Evolutionary conservation across 92 coral and sea anemone genomes (phyloP), one percentile per base, ranked within the genome.

Genomic region (Epizoanthus ramosus): DNA sequence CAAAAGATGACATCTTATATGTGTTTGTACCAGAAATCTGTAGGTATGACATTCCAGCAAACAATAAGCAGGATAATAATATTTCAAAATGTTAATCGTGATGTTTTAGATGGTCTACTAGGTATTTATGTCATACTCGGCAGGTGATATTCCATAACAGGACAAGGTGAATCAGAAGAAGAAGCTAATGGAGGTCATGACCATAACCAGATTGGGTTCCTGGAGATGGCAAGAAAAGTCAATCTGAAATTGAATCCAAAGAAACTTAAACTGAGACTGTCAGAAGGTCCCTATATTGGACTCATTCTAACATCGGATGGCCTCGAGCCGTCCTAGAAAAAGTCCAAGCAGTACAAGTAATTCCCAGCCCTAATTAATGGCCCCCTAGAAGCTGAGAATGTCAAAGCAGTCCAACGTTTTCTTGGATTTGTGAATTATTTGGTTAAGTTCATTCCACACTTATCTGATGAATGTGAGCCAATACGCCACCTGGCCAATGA

Each of bases 11-110:
- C 64, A 85, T 22, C 43, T 61, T 93, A 19, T 95, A 95, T 75
- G 88, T 81, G 28, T 90, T 87, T 67, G 85, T 92, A 15, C 94
- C 98, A 1, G 90, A 91, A 59, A 70, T 91, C 56, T 93, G 92
- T 86, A 95, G 98, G 98, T 91, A 16, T 50, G 54, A n/a, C n/a
- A n/a, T n/a, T n/a, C n/a, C n/a, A n/a, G n/a, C n/a, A n/a, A n/a
- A n/a, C n/a, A n/a, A n/a, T n/a, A n/a, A n/a, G n/a, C n/a, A n/a
- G n/a, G n/a, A n/a, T n/a, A n/a, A n/a, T n/a, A n/a, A n/a, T n/a
- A n/a, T n/a, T n/a, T n/a, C n/a, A n/a, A n/a, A n/a, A n/a, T n/a
- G n/a, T n/a, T n/a, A n/a, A n/a, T n/a, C n/a, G n/a, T n/a, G n/a
- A n/a, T n/a, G 31, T 28, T 28, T 2, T 28, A 28, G 31, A 28